Percentiles rank a stretch among this genome's conserved stretches.
phyloP scores from a whole-genome alignment of 2,113 vertebrate species.

The Leuciscus idus region DNA sequence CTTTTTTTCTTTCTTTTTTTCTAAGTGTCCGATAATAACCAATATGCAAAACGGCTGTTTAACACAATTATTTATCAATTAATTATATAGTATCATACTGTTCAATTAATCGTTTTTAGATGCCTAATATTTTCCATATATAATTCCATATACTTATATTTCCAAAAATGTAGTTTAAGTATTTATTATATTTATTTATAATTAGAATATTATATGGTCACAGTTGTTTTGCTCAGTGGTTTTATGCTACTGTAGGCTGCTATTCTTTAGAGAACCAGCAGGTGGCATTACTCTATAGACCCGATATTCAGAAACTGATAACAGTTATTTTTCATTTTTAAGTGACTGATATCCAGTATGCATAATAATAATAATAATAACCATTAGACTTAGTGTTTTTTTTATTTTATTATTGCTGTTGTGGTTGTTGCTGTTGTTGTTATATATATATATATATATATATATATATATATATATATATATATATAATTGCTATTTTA shows the following conservation, averaged over 20 bases:
- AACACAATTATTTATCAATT: neutral
- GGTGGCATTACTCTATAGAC: neutral
- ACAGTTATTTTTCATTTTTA: neutral
- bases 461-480: no score
- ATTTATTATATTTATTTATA: neutral
- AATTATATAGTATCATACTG: no score
- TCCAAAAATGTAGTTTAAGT: neutral
- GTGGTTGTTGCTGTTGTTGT: neutral
- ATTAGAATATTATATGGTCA: neutral
- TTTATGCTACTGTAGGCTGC: neutral
- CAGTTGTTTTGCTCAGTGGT: neutral
- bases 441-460: neutral
- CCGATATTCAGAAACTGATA: neutral
- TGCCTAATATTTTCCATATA: no score
- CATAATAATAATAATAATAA: neutral
- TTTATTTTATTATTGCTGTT: neutral
- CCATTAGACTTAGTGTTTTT: neutral
- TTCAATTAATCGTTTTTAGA: no score
- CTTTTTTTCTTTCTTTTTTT: neutral
- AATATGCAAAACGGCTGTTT: conserved; percentile 1
- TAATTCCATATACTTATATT: neutral
- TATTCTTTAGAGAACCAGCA: neutral
- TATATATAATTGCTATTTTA: neutral
- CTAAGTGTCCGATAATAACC: neutral
- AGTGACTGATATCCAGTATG: neutral